These are phyloP conservation scores for Tyto alba DNA, from an alignment of 2,113 vertebrate species.

Conservation along the genomic window DNA sequence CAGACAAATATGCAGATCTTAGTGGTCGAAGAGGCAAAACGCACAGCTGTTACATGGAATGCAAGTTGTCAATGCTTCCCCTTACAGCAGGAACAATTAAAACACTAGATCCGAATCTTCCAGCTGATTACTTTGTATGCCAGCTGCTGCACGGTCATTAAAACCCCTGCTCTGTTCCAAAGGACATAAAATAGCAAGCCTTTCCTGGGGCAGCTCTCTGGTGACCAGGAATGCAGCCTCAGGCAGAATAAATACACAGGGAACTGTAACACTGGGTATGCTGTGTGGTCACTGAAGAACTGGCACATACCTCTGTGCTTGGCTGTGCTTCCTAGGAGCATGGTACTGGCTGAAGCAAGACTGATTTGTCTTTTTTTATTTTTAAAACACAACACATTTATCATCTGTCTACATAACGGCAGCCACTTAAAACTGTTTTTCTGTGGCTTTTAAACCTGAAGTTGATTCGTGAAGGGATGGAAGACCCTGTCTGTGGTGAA, in stretches of 20 bases:
- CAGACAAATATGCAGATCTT: constrained; percentile 7
- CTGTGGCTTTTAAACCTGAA: not conserved
- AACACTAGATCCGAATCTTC: not conserved
- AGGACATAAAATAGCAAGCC: not conserved
- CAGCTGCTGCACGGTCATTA: not conserved
- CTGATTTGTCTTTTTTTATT: not conserved
- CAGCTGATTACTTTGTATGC: not conserved
- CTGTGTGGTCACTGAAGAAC: not conserved
- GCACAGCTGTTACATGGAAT: not conserved
- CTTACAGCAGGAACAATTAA: not conserved
- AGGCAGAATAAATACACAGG: not conserved
- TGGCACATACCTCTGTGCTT: not conserved
- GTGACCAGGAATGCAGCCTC: not conserved
- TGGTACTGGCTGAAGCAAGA: not conserved
- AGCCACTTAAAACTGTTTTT: not conserved
- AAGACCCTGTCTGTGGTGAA: not conserved
- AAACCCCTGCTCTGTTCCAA: not conserved
- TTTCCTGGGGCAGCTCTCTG: not conserved
- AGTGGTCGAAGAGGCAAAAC: not conserved
- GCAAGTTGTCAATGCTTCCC: not conserved
- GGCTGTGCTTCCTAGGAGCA: not conserved
- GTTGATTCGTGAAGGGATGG: not conserved
- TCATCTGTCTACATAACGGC: not conserved
- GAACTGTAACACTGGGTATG: not conserved
- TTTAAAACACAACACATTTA: not conserved